Conservation (phyloP, 2,113 vertebrate species). For the Apteryx owenii region DNA sequence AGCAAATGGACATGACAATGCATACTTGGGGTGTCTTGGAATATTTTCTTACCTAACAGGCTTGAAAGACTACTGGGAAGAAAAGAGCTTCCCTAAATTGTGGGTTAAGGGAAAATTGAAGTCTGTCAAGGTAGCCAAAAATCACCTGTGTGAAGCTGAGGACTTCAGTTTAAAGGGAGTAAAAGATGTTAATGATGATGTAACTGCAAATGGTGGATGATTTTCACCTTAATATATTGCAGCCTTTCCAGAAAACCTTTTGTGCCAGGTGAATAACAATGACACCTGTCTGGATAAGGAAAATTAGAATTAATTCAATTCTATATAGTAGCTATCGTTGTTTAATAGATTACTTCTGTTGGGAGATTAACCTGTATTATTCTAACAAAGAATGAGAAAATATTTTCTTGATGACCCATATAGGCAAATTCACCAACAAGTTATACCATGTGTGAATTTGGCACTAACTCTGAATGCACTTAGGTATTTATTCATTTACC, state of each 20-base stretch:
- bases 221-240: not conserved
- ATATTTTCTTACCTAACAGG: not conserved
- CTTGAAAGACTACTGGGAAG: not conserved
- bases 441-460: not conserved
- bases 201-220: accelerated
- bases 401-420: not conserved
- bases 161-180: not conserved
- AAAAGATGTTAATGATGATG: not conserved
- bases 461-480: not conserved
- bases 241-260: not conserved
- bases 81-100: not conserved
- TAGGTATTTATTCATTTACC: not conserved
- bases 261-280: not conserved
- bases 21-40: not conserved
- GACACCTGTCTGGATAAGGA: not conserved
- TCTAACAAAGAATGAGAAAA: not conserved
- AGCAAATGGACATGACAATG: not conserved
- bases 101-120: not conserved
- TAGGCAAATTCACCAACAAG: not conserved
- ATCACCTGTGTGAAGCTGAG: not conserved
- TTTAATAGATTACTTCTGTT: not conserved
- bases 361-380: not conserved
- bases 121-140: not conserved
- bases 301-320: not conserved
- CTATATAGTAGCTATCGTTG: not conserved